Conservation (phyloP, 35 echinoderm and acorn worm genomes). For the Amphiura filiformis region DNA sequence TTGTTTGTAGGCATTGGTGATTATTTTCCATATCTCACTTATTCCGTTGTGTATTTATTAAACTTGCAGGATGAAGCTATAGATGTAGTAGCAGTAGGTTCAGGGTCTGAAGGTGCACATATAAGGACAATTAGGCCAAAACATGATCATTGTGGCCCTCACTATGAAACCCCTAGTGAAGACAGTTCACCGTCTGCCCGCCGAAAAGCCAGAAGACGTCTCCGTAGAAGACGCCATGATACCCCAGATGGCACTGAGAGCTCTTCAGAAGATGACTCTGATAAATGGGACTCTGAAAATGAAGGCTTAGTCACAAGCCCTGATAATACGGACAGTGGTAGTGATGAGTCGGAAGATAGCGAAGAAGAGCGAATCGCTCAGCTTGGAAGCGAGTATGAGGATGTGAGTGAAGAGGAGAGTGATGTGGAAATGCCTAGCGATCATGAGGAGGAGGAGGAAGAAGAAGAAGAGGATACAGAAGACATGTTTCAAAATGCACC, state of each 20-base stretch:
- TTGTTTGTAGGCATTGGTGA: too few species aligned
- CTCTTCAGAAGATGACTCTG: conserved; percentile 54
- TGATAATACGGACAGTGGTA: conserved; percentile 60
- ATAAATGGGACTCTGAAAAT: conserved; percentile 71
- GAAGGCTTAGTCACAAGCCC: conserved; percentile 71
- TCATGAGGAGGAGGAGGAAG: conserved; percentile 24
- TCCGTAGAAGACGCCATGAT: conserved; percentile 14
- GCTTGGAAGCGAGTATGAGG: conserved; percentile 61
- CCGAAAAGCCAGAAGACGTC: not conserved
- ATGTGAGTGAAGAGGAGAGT: conserved; percentile 57
- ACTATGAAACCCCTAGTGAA: not conserved
- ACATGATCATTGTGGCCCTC: not conserved
- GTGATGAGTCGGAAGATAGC: conserved; percentile 59
- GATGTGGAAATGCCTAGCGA: conserved; percentile 18
- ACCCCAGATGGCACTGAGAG: conserved; percentile 25
- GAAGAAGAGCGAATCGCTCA: conserved; percentile 43
- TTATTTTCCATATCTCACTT: too few species aligned
- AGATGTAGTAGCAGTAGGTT: not conserved
- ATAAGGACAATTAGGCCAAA: not conserved
- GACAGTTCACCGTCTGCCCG: not conserved
- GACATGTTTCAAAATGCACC: not conserved
- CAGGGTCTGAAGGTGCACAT: not conserved
- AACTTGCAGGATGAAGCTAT: not conserved
- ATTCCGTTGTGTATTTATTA: not conserved
- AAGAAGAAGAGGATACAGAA: conserved; percentile 28